Base-by-base conservation (phyloP, 2,888 invertebrate species). In the Aradus depressus region DNA sequence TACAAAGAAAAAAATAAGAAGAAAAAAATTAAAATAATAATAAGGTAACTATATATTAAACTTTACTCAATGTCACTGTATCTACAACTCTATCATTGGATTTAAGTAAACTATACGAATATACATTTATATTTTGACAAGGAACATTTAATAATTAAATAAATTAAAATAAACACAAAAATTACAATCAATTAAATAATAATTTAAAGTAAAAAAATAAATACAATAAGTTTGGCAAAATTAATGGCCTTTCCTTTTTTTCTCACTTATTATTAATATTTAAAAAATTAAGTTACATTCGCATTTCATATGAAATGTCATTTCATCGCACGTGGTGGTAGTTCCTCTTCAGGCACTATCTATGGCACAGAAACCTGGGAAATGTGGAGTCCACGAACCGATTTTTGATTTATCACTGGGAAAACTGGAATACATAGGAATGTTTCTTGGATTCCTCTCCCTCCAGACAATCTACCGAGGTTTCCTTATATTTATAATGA, bases 381-480 rank as follows among this genome's bases (percentile, higher is more conserved):
- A 50, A 50, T 25, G 34, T 38, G 16, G 37, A n/a, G n/a, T n/a
- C n/a, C n/a, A n/a, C n/a, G n/a, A n/a, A 31, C 44, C 37, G 44
- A 47, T 26, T 47, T 47, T 47, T 47, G 47, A 47, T 47, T 47
- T 38, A 22, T 47, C 47, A 47, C 26, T 35, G 38, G 47, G 37
- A 47, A 47, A n/a, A 38, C 44, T 35, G 28, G 50, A 50, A 43
- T 43, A 34, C 21, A 35, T 50, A 43, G 50, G 43, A 43, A 42
- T 43, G 50, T 43, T 50, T 50, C 22, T 34, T 50, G 32, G 35
- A 43, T 26, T 43, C 37, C 43, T 44, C 43, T 35, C 26, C 12
- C 48, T 50, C 50, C 50, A 50, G 50, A 53, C 56, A 42, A 42
- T 50, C 32, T 37, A 53, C 53, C 51, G 51, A 53, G 47, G 31